Evolutionary conservation across 2,113 vertebrate species (phyloP), one percentile per base, ranked within the genome.

Genomic region (Tilapia sparmanii): DNA sequence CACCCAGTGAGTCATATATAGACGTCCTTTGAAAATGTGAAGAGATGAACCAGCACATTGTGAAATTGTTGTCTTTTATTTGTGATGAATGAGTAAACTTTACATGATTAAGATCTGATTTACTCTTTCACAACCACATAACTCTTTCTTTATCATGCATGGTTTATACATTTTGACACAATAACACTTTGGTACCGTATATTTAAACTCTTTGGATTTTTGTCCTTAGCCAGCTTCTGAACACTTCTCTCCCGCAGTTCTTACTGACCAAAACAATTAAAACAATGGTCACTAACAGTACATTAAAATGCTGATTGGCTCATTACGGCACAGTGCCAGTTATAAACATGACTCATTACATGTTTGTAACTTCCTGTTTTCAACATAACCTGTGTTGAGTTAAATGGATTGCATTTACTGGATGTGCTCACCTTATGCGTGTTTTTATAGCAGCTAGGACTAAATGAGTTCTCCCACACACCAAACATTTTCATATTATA

Each of bases 21-120:
- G 45, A 50, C 0, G 45, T 31, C 16, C 42, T 50, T 1, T 50
- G 10, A 78, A 31, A 50, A 0, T 31, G 16, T 78, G 45, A 52
- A n/a, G 26, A 50, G 45, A 52, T 19, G 18, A 50, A 8, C 42
- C 29, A 76, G 29, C 42, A 50, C 71, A 76, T 50, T 76, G 19
- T 66, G 11, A 66, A 66, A 66, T 22, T 66, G 71, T 31, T 50
- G 16, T 50, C 4, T 50, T 76, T 76, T 31, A 76, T 76, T 76
- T 76, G 16, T 4, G 42, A 19, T 47, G 26, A 50, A 2, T 50
- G 42, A 76, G 22, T 76, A 76, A 76, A 29, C 13, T 19, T 47
- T 19, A 47, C 24, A 19, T 0, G 0, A 50, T 73, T 45, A 73
- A 50, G 42, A 31, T 73, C 4, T 45, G 13, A 45, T 45, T 45